Evolutionary conservation across 1,140 invertebrate species (phyloP), one percentile per base, ranked within the genome.

Genomic region (Atta colombica): DNA sequence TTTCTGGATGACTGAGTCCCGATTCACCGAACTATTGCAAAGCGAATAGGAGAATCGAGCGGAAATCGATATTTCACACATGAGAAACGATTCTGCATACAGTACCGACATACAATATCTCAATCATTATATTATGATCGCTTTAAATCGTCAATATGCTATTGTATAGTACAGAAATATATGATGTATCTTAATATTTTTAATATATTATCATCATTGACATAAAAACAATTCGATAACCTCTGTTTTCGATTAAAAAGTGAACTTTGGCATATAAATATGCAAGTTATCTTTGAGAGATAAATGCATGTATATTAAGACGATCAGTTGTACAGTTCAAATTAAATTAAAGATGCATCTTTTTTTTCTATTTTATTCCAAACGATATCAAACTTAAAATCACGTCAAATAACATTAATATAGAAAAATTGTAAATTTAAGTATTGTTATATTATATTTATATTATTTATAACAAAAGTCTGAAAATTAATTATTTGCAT

Each of bases 51-150:
- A 3, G 31, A 31, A 51, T n/a, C 35, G 28, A 53, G 14, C 35
- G 69, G 12, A 63, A 85, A 87, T 75, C 69, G 39, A 87, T 87
- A 84, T 87, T 72, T 74, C 80, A 84, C 45, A 58, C 18, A 60
- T 63, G 65, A 66, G 10, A 7, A 25, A 31, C 58, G 18, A 45
- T 77, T 77, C 51, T 28, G 12, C n/a, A 21, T 21, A 21, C 21
- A 21, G 21, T 21, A 21, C 45, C 51, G 51, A 61, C 7, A 63
- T 53, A 51, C 14, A 53, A 25, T 49, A 28, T 1, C 18, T 63
- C 39, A 31, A 61, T 58, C 49, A 14, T 80, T 80, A 51, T 58
- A 55, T 55, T 16, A n/a, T 61, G 51, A 81, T 72, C 35, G 14
- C 8, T 10, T 71, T 71, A n/a, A 10, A 82, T 49, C 21, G 35